These are phyloP conservation scores for Poeciliopsis gracilis DNA, from an alignment of 2,797 vertebrate species.

Conservation along the genomic window DNA sequence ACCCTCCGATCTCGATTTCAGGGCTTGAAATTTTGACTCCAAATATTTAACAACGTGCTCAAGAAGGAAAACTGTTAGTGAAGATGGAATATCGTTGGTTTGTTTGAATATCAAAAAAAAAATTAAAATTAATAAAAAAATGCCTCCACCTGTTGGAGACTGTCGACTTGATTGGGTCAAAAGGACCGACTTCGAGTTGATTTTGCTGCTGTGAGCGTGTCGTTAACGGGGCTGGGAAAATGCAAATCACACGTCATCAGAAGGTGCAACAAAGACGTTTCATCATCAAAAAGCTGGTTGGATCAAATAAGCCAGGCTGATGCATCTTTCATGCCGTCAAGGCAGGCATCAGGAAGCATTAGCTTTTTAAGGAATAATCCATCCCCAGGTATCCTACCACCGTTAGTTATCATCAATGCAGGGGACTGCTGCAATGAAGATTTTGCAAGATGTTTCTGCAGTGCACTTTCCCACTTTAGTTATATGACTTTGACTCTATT, in stretches of 20 bases:
- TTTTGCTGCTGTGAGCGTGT: constrained; percentile 25
- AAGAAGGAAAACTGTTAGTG: neutral
- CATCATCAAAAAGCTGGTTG: constrained; percentile 62
- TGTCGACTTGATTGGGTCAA: constrained; percentile 23
- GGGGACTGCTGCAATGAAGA: constrained; percentile 27
- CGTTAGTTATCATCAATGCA: constrained; percentile 41
- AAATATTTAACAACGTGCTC: neutral
- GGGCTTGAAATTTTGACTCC: neutral
- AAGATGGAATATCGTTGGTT: neutral
- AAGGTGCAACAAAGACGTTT: constrained; percentile 63
- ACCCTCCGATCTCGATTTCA: neutral
- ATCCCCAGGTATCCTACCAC: constrained; percentile 46
- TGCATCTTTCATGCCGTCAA: constrained; percentile 57
- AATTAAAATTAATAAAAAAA: neutral
- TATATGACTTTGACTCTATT: constrained; percentile 8
- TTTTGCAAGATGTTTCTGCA: constrained; percentile 7
- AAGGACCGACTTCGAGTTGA: constrained; percentile 31
- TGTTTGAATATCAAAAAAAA: neutral
- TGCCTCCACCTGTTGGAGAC: constrained; percentile 18
- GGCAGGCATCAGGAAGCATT: constrained; percentile 57
- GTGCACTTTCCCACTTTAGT: constrained; percentile 16
- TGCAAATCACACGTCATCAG: constrained; percentile 24
- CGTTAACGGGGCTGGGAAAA: constrained; percentile 50
- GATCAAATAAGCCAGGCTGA: constrained; percentile 58
- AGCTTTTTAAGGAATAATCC: constrained; percentile 51